These are phyloP conservation scores for Ferdinandea cuprea DNA, from an alignment of 2,888 invertebrate species.

Conservation along the genomic window DNA sequence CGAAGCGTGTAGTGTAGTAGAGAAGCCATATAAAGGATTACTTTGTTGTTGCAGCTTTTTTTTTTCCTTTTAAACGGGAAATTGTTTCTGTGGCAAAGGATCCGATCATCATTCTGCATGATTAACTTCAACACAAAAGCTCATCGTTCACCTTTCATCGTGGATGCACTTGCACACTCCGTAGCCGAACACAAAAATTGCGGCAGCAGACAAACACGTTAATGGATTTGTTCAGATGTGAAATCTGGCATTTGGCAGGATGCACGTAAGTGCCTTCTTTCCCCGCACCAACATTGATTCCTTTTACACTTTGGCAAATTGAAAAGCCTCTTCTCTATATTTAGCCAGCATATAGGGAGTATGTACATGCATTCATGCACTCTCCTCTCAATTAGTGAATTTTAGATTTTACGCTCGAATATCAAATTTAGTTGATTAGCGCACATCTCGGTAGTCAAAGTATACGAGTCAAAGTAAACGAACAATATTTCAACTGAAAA, in stretches of 20 bases:
- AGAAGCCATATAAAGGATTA: slow-evolving; percentile 1
- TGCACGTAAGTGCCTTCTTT: slow-evolving; percentile 53
- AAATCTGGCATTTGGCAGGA: slow-evolving; percentile 73
- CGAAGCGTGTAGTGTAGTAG: background rate
- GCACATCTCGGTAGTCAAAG: slow-evolving; percentile 63
- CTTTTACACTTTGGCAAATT: slow-evolving; percentile 28
- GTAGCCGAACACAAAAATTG: slow-evolving; percentile 1
- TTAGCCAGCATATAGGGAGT: too few relatives aligned
- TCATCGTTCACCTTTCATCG: slow-evolving; percentile 54
- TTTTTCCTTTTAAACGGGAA: slow-evolving; percentile 8
- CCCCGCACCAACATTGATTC: slow-evolving; percentile 11
- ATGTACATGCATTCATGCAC: too few relatives aligned
- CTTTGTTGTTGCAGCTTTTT: slow-evolving; percentile 7
- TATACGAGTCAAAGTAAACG: slow-evolving; percentile 34
- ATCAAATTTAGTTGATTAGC: slow-evolving; percentile 62
- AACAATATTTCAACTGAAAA: slow-evolving; percentile 11
- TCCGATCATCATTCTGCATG: slow-evolving; percentile 61
- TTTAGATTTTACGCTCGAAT: slow-evolving; percentile 56
- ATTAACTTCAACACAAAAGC: slow-evolving; percentile 67
- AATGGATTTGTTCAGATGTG: slow-evolving; percentile 64
- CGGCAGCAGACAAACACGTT: slow-evolving; percentile 40
- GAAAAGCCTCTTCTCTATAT: slow-evolving; percentile 25
- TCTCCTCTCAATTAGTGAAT: slow-evolving; percentile 51
- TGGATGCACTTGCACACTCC: slow-evolving; percentile 33
- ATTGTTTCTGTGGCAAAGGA: slow-evolving; percentile 22